These are phyloP conservation scores for Cetoscarus ocellatus DNA, from an alignment of 2,797 vertebrate species.

Conservation along the genomic window DNA sequence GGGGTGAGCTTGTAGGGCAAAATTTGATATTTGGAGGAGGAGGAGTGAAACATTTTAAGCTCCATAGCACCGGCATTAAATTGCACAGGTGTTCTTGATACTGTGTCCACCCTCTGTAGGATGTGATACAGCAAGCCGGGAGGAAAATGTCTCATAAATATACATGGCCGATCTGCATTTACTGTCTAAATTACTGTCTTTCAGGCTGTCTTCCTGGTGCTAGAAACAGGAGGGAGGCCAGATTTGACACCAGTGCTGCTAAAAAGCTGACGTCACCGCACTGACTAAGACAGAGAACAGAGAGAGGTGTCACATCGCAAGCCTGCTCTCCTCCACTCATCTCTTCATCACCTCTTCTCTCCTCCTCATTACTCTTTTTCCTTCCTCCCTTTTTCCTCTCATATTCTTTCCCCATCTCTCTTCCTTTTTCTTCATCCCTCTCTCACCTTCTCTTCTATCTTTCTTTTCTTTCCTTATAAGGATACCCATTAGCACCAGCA, in stretches of 20 bases:
- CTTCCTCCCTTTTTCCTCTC: constrained; percentile 5
- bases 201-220: constrained; percentile 58
- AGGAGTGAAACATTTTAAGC: constrained; percentile 23
- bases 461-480: not conserved
- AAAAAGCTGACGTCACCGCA: constrained; percentile 80
- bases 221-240: constrained; percentile 81
- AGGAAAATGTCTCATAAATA: constrained; percentile 49
- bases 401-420: constrained; percentile 12
- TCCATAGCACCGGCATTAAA: constrained; percentile 24
- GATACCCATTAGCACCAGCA: too few relatives aligned
- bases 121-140: constrained; percentile 30
- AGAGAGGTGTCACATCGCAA: constrained; percentile 78
- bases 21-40: constrained; percentile 10
- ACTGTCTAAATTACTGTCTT: constrained; percentile 55
- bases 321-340: constrained; percentile 58
- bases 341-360: constrained; percentile 12
- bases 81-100: constrained; percentile 32
- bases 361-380: not conserved
- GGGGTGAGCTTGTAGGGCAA: constrained; percentile 12
- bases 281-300: constrained; percentile 79
- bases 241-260: constrained; percentile 83
- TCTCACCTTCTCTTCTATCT: not conserved
- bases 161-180: constrained; percentile 52
- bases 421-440: not conserved
- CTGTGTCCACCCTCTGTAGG: constrained; percentile 31